phyloP scores from a whole-genome alignment of 1,140 invertebrate species.

The Heliconius hermathena region DNA sequence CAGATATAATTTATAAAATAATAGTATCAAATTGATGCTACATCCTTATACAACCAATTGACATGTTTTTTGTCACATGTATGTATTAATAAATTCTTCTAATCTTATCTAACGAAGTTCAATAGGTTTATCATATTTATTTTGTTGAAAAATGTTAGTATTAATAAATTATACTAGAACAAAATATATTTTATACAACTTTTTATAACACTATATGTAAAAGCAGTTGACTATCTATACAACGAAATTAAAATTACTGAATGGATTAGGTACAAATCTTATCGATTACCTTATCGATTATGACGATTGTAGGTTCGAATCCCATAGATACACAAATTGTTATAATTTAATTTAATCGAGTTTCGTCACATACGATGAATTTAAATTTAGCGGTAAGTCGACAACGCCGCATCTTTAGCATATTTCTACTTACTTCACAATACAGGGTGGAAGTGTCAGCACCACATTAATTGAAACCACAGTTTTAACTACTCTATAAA shows the following conservation, averaged over 20 bases:
- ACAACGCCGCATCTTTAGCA: background rate
- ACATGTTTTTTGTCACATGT: background rate
- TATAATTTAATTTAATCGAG: too few species aligned
- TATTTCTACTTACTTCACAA: background rate
- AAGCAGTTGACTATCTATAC: too few species aligned
- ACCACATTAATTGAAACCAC: too few species aligned
- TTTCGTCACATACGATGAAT: background rate
- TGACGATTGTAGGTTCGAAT: background rate
- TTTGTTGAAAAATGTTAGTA: background rate
- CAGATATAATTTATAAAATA: background rate
- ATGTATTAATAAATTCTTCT: background rate
- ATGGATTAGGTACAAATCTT: too few species aligned
- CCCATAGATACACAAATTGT: background rate
- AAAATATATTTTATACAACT: background rate
- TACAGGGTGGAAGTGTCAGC: too few species aligned
- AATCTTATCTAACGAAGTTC: background rate
- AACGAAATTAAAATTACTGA: too few species aligned
- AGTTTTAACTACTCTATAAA: too few species aligned
- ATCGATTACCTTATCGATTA: background rate
- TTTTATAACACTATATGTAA: too few species aligned
- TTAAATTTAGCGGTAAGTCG: background rate
- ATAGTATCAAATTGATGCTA: background rate
- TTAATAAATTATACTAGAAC: background rate
- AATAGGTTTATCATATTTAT: slow-evolving; percentile 8
- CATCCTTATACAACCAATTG: background rate